Evolutionary conservation across 2,113 vertebrate genomes (phyloP).

Genomic region (Oreotrochilus melanogaster): DNA sequence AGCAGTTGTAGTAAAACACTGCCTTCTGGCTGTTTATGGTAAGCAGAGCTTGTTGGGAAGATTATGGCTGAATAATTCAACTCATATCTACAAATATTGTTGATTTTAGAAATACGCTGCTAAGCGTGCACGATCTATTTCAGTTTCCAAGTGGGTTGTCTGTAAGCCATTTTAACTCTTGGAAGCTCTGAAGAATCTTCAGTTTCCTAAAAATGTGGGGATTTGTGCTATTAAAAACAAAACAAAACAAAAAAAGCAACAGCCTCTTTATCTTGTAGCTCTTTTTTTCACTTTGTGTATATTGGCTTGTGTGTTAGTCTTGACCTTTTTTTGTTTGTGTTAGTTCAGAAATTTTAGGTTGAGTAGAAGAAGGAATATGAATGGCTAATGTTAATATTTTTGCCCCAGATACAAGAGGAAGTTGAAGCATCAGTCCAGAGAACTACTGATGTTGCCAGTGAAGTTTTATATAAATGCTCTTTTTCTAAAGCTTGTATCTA

Average conservation of each 20-base stretch:
- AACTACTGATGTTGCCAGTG: not conserved
- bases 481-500: fast-evolving
- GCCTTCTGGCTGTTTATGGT: not conserved
- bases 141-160: not conserved
- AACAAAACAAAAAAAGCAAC: too few relatives aligned
- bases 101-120: not conserved
- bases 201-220: not conserved
- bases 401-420: not conserved
- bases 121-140: not conserved
- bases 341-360: not conserved
- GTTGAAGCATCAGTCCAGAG: not conserved
- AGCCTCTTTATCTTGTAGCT: not conserved
- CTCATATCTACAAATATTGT: not conserved
- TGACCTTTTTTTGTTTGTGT: not conserved
- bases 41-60: not conserved
- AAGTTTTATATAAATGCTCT: not conserved
- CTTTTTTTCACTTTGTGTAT: not conserved
- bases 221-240: not conserved
- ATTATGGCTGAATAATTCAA: not conserved
- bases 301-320: not conserved
- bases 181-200: not conserved
- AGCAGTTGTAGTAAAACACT: not conserved
- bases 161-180: not conserved
- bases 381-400: not conserved
- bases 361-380: not conserved